Evolutionary conservation across 2,888 invertebrate genomes (phyloP).

Genomic region (Gnatocerus cornutus): DNA sequence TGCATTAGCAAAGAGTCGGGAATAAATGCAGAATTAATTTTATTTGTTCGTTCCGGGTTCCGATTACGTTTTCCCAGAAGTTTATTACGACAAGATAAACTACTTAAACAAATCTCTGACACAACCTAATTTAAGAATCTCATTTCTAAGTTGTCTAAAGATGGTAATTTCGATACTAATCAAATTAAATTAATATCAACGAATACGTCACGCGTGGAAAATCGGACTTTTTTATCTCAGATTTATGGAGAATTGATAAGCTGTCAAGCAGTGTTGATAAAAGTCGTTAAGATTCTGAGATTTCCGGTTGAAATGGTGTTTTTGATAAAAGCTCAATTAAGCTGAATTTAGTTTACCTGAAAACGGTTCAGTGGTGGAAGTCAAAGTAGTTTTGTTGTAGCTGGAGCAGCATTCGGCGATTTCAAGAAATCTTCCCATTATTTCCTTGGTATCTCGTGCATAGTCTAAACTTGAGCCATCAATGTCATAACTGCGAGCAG

Average conservation of each 20-base stretch:
- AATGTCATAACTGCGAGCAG: constrained; percentile 8
- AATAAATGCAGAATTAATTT: constrained; percentile 4
- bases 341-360: neutral
- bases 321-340: constrained; percentile 5
- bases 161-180: neutral
- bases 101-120: neutral
- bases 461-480: constrained; percentile 11
- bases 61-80: neutral
- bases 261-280: neutral
- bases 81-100: constrained; percentile 1
- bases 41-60: neutral
- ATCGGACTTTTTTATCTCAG: neutral
- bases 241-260: constrained; percentile 6
- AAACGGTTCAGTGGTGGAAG: neutral
- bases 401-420: too few relatives aligned
- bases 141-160: neutral
- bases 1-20: neutral
- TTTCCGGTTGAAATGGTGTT: neutral
- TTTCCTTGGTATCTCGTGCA: neutral
- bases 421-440: too few relatives aligned
- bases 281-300: neutral
- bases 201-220: neutral
- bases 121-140: neutral
- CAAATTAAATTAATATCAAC: constrained; percentile 2
- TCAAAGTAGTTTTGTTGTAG: too few relatives aligned